phyloP scores from a whole-genome alignment of 2,888 invertebrate species.

The Mystacides longicornis region DNA sequence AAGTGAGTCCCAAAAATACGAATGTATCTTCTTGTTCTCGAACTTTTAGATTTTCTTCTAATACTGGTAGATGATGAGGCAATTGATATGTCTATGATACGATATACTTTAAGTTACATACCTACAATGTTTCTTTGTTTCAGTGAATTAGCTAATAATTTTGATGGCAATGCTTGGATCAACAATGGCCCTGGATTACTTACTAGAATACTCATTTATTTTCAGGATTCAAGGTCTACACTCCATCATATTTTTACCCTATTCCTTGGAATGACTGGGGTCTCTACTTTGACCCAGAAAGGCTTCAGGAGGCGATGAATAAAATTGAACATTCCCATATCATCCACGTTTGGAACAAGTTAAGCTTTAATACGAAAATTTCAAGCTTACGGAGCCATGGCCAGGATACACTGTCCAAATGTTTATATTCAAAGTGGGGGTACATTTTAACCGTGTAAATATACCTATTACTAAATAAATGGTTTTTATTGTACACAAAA shows the following conservation, averaged over 20 bases:
- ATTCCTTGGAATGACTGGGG: slow-evolving; percentile 54
- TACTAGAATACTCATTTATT: slow-evolving; percentile 43
- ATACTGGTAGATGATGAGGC: no score
- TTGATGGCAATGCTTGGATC: slow-evolving; percentile 51
- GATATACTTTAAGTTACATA: not conserved
- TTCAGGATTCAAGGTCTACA: slow-evolving; percentile 55
- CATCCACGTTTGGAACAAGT: slow-evolving; percentile 25
- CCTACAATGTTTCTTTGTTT: slow-evolving; percentile 20
- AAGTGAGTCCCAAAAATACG: slow-evolving; percentile 23
- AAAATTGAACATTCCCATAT: slow-evolving; percentile 17
- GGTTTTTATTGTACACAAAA: no score
- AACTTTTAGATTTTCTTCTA: no score
- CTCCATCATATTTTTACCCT: slow-evolving; percentile 59
- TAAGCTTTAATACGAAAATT: slow-evolving; percentile 14
- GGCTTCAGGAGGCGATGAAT: slow-evolving; percentile 30
- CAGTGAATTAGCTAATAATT: slow-evolving; percentile 42
- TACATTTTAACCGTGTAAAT: slow-evolving; percentile 22
- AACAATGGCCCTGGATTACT: slow-evolving; percentile 62
- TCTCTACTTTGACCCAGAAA: slow-evolving; percentile 49
- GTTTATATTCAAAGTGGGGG: slow-evolving; percentile 23
- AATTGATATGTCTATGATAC: no score
- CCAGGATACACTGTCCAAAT: slow-evolving; percentile 23
- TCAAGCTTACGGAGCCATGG: slow-evolving; percentile 19
- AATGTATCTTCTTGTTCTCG: not conserved
- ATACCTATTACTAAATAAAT: no score